phyloP scores from a whole-genome alignment of 2,888 invertebrate species.

The Incurvaria masculella region DNA sequence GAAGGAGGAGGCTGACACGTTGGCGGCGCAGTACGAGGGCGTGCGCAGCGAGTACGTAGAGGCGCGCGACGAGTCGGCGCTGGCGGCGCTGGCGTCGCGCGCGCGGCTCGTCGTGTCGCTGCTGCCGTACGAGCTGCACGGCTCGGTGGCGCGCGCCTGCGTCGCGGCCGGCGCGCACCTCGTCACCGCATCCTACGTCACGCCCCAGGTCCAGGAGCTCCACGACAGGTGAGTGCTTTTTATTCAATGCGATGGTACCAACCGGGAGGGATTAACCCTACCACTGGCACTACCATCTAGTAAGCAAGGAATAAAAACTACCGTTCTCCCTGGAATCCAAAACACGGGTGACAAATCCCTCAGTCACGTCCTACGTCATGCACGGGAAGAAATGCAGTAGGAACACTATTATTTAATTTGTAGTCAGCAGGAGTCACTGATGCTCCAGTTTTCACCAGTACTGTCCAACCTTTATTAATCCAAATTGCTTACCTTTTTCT shows the following conservation, averaged over 20 bases:
- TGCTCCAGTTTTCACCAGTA: too few species aligned
- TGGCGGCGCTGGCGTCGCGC: slow-evolving; percentile 66
- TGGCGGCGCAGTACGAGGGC: slow-evolving; percentile 74
- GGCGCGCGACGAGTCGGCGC: slow-evolving; percentile 69
- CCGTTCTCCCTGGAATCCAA: too few species aligned
- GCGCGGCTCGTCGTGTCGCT: slow-evolving; percentile 82
- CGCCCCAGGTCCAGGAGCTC: slow-evolving; percentile 76
- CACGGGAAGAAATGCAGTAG: too few species aligned
- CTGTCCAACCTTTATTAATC: too few species aligned
- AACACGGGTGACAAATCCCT: too few species aligned
- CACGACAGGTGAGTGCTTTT: slow-evolving; percentile 63
- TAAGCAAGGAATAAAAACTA: slow-evolving; percentile 6
- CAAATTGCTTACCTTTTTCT: too few species aligned
- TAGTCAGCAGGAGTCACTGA: too few species aligned
- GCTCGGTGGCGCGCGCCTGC: slow-evolving; percentile 81
- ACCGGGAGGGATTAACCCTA: too few species aligned
- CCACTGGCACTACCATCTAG: too few species aligned
- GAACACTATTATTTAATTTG: too few species aligned
- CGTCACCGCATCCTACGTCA: slow-evolving; percentile 96
- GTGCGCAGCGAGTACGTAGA: slow-evolving; percentile 81
- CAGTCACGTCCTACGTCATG: neutral
- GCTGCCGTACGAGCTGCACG: slow-evolving; percentile 88
- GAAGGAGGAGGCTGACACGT: slow-evolving; percentile 83
- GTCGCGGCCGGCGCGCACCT: slow-evolving; percentile 84
- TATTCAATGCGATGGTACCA: too few species aligned